Percentiles rank a stretch among this genome's conserved stretches.
Conservation (phyloP, 2,888 invertebrate genomes). For the Campoletis raptor region DNA sequence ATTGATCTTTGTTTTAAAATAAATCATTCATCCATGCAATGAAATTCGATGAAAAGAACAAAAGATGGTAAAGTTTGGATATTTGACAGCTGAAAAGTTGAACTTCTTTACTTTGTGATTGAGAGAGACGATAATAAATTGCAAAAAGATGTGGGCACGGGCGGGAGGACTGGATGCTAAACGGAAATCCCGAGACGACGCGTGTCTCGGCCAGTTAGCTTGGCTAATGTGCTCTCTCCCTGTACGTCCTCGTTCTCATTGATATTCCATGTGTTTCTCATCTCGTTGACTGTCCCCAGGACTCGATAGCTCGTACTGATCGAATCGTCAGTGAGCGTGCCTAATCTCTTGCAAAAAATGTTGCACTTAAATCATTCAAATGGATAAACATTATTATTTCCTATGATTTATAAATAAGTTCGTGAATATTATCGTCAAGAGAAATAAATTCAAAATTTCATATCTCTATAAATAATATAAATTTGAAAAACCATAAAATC, state of each 20-base stretch:
- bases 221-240: constrained; percentile 72
- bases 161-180: constrained; percentile 34
- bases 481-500: too few relatives aligned
- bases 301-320: constrained; percentile 68
- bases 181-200: constrained; percentile 67
- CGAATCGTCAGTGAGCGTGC: constrained; percentile 72
- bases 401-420: neutral
- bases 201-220: constrained; percentile 76
- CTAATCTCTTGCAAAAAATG: constrained; percentile 71
- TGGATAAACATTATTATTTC: neutral
- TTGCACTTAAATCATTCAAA: constrained; percentile 26
- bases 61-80: neutral
- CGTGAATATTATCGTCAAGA: neutral
- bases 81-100: neutral
- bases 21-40: neutral
- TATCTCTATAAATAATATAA: too few relatives aligned
- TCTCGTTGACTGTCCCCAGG: constrained; percentile 12
- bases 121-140: constrained; percentile 14
- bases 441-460: neutral
- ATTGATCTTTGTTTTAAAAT: neutral
- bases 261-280: constrained; percentile 72
- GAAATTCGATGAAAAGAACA: neutral
- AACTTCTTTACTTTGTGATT: neutral
- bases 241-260: constrained; percentile 73
- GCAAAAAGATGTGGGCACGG: neutral